Conservation (phyloP, 2,113 vertebrate genomes). For the Geococcyx californianus region DNA sequence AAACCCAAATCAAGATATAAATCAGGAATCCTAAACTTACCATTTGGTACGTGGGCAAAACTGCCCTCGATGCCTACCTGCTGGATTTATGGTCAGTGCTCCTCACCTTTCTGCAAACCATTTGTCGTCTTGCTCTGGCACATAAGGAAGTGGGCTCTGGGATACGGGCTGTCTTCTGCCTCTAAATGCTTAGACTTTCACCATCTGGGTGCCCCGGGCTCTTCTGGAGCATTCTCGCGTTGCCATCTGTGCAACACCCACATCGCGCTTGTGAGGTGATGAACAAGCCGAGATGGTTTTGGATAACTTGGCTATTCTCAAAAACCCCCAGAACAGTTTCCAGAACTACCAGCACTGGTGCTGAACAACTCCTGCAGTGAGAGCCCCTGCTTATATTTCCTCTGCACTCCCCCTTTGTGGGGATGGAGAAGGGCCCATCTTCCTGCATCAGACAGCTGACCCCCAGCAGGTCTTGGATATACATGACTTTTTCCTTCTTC, state of each 20-base stretch:
- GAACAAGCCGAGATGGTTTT: too few relatives aligned
- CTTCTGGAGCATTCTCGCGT: neutral
- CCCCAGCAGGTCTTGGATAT: too few relatives aligned
- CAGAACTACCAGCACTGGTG: too few relatives aligned
- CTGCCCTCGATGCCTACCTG: fast-evolving
- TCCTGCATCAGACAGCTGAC: too few relatives aligned
- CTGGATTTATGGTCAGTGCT: neutral
- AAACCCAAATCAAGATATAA: neutral
- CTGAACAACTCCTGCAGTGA: too few relatives aligned
- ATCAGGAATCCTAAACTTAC: neutral
- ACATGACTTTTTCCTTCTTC: too few relatives aligned
- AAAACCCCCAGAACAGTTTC: too few relatives aligned
- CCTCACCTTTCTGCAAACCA: neutral
- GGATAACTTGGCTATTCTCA: too few relatives aligned
- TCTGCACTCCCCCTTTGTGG: too few relatives aligned
- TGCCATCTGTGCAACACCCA: neutral
- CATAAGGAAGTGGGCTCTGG: neutral
- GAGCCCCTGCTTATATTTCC: too few relatives aligned
- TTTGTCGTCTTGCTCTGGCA: neutral
- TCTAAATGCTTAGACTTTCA: neutral
- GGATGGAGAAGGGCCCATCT: too few relatives aligned
- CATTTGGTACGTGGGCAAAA: neutral
- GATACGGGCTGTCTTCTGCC: neutral
- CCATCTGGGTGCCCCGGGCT: neutral
- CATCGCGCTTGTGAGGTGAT: neutral